Base-by-base conservation (phyloP, 2,113 vertebrate species). In the Sardina pilchardus region DNA sequence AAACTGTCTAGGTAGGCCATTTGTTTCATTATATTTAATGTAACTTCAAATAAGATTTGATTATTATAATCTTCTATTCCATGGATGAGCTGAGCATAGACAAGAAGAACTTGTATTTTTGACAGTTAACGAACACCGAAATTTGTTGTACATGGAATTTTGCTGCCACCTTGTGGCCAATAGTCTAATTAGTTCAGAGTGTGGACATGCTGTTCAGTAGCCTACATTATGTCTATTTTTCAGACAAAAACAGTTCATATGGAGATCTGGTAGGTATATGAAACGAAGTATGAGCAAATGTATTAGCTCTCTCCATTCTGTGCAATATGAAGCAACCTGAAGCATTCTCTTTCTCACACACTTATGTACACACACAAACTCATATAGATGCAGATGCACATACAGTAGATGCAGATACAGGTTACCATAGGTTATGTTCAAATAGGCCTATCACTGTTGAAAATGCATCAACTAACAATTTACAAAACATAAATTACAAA, bases 121-220 rank as follows among this genome's bases (percentile, higher is more conserved):
- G 16, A 56, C 50, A 56, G 59, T 26, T 12, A 1, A 14, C 3
- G 16, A 36, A 17, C 16, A 36, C 34, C 16, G 1, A 78, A 78
- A 78, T 78, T 1, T 5, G 71, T 36, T 34, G 24, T 19, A 30
- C 48, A 44, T 87, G 43, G 36, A 24, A 19, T 5, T 82, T 80
- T 88, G 85, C 89, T 86, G 81, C 71, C 89, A 82, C 42, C 86
- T 87, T n/a, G 84, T 86, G 89, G 87, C 34, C 43, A 21, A n/a
- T 2, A 10, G 12, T 67, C 16, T 78, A 78, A 78, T 78, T 34
- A 1, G 6, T 59, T 59, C 21, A 0, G 19, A 59, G 19, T 24
- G 53, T 6, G 21, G 7, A 59, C 24, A 24, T 59, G 4, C 2
- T 59, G 53, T 59, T 50, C 10, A 50, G 48, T 12, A 12, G 3